A percentile compares a stretch with the other conserved stretches of the same genome.
Evolutionary conservation across 2,888 invertebrate species (phyloP).

Genomic region (Mesochorus sp.): DNA sequence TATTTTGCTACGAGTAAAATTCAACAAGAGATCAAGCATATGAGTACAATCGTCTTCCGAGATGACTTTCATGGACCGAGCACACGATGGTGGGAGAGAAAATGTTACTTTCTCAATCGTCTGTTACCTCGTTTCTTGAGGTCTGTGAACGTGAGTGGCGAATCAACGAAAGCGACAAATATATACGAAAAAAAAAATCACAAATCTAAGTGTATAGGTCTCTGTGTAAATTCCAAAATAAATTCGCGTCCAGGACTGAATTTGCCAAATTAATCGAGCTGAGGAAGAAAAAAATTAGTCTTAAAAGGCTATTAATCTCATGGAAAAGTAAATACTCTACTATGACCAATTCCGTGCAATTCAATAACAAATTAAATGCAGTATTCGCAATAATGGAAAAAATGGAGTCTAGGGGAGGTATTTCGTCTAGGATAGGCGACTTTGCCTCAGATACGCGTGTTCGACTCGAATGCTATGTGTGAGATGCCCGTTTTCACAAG

Average conservation of each 20-base stretch:
- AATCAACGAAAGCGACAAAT: slow-evolving; percentile 70
- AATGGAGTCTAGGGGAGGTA: slow-evolving; percentile 17
- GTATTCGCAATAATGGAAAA: not conserved
- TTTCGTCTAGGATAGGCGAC: slow-evolving; percentile 46
- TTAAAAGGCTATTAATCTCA: too few species aligned
- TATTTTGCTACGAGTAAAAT: not conserved
- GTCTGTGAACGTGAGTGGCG: slow-evolving; percentile 76
- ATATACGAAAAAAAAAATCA: slow-evolving; percentile 61
- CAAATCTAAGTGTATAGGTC: too few species aligned
- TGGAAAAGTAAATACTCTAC: too few species aligned
- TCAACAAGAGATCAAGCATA: not conserved
- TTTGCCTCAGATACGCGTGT: not conserved
- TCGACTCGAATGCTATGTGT: not conserved
- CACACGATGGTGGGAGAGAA: not conserved
- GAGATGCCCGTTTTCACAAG: slow-evolving; percentile 11
- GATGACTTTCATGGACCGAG: slow-evolving; percentile 50
- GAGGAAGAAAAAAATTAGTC: not conserved
- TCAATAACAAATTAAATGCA: not conserved
- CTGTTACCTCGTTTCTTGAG: slow-evolving; percentile 63
- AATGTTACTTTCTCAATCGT: slow-evolving; percentile 58
- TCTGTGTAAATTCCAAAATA: not conserved
- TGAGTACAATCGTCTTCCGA: not conserved
- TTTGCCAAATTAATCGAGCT: not conserved
- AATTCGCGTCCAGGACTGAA: too few species aligned
- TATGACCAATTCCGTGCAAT: too few species aligned